Conservation (phyloP, 2,113 vertebrate species). For the Hemichromis elongatus region DNA sequence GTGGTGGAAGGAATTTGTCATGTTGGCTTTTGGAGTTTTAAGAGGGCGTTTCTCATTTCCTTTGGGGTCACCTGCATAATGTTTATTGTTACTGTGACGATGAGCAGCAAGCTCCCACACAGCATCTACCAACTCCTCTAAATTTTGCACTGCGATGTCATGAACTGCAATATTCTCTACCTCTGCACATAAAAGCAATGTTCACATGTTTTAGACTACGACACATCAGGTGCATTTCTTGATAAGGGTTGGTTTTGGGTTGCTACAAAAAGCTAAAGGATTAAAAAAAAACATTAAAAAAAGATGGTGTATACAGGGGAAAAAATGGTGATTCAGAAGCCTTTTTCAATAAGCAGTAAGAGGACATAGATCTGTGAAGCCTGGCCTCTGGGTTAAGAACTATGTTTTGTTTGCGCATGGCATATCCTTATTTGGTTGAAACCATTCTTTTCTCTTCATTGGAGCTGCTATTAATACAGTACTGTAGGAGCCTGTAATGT, state of each 20-base stretch:
- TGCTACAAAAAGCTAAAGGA: background rate
- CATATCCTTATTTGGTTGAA: constrained; percentile 62
- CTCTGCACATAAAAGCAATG: background rate
- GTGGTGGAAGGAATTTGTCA: constrained; percentile 63
- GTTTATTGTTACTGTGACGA: constrained; percentile 64
- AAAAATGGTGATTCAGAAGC: constrained; percentile 25
- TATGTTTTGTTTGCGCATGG: constrained; percentile 46
- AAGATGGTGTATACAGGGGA: background rate
- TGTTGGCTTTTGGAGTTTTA: constrained; percentile 50
- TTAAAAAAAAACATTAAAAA: background rate
- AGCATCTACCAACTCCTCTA: background rate
- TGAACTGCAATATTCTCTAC: background rate
- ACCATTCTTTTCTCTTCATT: constrained; percentile 24
- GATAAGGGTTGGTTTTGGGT: background rate
- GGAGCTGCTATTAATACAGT: constrained; percentile 52
- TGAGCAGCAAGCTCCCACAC: constrained; percentile 43
- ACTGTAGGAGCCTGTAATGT: background rate
- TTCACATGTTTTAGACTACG: background rate
- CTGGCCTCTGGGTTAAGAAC: constrained; percentile 4
- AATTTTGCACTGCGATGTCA: background rate
- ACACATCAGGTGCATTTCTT: background rate
- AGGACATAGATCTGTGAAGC: constrained; percentile 22
- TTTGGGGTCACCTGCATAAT: constrained; percentile 40
- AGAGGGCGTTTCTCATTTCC: constrained; percentile 64
- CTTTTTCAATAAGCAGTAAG: constrained; percentile 4